phyloP scores from a whole-genome alignment of 2,113 vertebrate species.

The Podiceps cristatus region DNA sequence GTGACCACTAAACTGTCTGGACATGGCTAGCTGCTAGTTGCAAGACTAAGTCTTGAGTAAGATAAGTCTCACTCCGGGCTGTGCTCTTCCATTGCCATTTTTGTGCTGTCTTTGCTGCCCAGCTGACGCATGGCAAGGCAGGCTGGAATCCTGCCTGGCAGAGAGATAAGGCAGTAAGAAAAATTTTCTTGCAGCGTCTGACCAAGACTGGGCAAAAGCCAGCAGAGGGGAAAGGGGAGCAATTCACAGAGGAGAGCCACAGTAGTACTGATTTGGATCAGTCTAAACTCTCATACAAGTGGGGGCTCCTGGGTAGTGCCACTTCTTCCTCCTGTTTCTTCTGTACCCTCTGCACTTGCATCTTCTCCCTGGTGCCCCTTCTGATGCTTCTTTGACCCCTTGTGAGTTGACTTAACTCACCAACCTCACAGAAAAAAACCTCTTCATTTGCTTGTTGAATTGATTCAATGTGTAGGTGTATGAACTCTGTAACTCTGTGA shows the following conservation, averaged over 20 bases:
- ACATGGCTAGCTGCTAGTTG: background rate
- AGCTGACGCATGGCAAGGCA: background rate
- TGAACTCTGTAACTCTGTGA: background rate
- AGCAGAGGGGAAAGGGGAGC: background rate
- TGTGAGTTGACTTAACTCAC: background rate
- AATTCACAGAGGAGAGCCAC: background rate
- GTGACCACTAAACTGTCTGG: background rate
- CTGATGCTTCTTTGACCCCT: background rate
- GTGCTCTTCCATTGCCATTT: background rate
- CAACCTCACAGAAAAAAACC: background rate
- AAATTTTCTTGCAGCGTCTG: background rate
- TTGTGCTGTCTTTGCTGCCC: background rate
- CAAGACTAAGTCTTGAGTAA: background rate
- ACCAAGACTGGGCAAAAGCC: background rate
- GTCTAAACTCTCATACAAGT: background rate
- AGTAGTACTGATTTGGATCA: background rate
- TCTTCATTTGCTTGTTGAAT: background rate
- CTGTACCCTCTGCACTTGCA: background rate
- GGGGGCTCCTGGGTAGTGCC: background rate
- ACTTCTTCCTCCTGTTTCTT: background rate
- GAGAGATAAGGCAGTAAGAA: background rate
- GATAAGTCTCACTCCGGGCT: background rate
- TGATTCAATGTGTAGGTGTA: background rate
- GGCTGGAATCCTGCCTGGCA: background rate
- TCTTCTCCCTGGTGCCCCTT: background rate